A percentile compares a stretch with the other conserved stretches of the same genome.
Conservation (phyloP, 92 coral and sea anemone genomes). For the Zoanthus sansibaricus region DNA sequence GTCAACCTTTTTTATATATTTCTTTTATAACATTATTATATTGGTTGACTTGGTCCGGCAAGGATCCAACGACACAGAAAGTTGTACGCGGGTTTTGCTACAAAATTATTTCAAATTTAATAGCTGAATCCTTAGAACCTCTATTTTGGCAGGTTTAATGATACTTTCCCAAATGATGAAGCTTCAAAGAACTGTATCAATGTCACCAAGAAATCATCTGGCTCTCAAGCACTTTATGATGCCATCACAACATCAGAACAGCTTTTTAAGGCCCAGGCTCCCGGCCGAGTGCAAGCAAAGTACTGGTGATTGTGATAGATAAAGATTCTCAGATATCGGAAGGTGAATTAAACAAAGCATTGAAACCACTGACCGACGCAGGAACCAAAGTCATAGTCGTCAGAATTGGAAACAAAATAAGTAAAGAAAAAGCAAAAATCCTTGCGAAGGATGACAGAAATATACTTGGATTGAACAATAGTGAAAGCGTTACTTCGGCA, state of each 20-base stretch:
- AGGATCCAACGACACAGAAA: too few relatives aligned
- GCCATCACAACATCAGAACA: constrained; percentile 21
- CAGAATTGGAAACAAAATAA: neutral
- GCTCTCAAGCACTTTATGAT: constrained; percentile 15
- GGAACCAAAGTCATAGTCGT: constrained; percentile 30
- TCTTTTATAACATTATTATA: too few relatives aligned
- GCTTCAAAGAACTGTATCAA: constrained; percentile 16
- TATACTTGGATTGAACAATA: neutral
- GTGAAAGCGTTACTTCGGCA: neutral
- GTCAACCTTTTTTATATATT: too few relatives aligned
- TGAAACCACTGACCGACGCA: constrained; percentile 30
- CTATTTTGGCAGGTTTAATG: constrained; percentile 10
- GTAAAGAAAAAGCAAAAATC: neutral
- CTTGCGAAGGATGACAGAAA: neutral
- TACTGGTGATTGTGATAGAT: constrained; percentile 23
- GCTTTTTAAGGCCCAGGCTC: constrained; percentile 13
- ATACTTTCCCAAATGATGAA: constrained; percentile 33
- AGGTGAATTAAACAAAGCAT: neutral
- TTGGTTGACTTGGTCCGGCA: too few relatives aligned
- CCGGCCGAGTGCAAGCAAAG: constrained; percentile 17
- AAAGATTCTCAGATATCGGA: constrained; percentile 15
- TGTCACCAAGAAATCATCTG: neutral
- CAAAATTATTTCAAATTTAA: too few relatives aligned
- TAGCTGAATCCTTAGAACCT: neutral
- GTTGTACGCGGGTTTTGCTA: too few relatives aligned